Base-by-base conservation (phyloP, 2,113 vertebrate genomes). In the Ophthalmolycus amberensis region DNA sequence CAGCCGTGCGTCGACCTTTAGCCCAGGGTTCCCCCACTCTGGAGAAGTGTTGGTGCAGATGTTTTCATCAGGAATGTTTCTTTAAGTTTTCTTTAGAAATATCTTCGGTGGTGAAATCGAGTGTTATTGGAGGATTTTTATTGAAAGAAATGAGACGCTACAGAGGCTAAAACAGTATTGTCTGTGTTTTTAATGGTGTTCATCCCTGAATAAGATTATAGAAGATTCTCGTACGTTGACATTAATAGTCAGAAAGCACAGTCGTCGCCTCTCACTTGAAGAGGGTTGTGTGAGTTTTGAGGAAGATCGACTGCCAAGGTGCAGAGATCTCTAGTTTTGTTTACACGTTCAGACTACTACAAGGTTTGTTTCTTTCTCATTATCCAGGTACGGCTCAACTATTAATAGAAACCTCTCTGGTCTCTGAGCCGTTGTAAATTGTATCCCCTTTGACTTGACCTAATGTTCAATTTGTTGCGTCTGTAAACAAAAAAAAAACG, bases 371-470 rank as follows among this genome's bases (percentile, higher is more conserved):
- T 20, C 18, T 34, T 71, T 18, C 38, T 44, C 29, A 34, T 70
- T 70, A 59, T 46, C 50, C 34, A 46, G 16, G 18, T 40, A 25
- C 38, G 25, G 48, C 80, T 66, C n/a, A 65, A n/a, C 42, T 56
- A 59, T 75, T 65, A 20, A 59, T 66, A 54, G 62, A 76, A 81
- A 76, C 10, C 1, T 6, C 14, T 60, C 6, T 11, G 25, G 6
- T 29, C 37, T 64, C 27, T 29, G 12, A 60, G 11, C 0, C 0
- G 50, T 60, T 52, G 18, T 65, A 44, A 44, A 37, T 42, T n/a
- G n/a, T 66, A 46, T 62, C 48, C 34, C 25, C 15, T 64, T 56
- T 52, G 59, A 83, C 69, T 68, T 46, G 64, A 71, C 67, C 77
- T 60, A 25, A 77, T 71, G 78, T 78, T 60, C 66, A 56, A 62